Evolutionary conservation across 1,140 invertebrate species (phyloP), one percentile per base, ranked within the genome.

Genomic region (Cardiocondyla obscurior): DNA sequence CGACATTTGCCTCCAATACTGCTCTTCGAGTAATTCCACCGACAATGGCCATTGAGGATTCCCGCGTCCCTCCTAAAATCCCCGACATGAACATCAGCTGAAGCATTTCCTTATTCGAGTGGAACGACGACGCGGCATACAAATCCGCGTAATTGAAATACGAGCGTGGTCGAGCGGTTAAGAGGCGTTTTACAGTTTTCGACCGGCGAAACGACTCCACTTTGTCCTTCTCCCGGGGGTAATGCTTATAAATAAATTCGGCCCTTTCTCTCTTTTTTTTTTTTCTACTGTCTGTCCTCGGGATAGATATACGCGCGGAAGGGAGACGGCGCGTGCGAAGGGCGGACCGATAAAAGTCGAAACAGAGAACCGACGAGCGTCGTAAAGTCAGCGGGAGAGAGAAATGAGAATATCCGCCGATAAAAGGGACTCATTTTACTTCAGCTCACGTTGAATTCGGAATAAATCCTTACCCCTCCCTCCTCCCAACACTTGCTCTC

Each of bases 181-280:
- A 83, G 70, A 70, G 65, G 25, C 55, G 72, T 77, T 87, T 85
- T 72, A 82, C 49, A 77, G 64, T 86, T 83, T 69, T 70, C 25
- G 53, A 55, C 16, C 30, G 60, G 33, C 25, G n/a, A 46, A 74
- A 64, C 69, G 62, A 70, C 62, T 82, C 55, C 55, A 70, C 51
- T 79, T 79, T 79, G 84, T 86, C 72, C 44, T 67, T 30, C 60
- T 42, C 72, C 8, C n/a, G 69, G 36, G 69, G 19, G 39, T 67
- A 83, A 53, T 67, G 65, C 84, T 87, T 87, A 83, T 86, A 87
- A 87, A 87, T 87, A 87, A 87, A 86, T 86, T 85, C 79, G 57
- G 28, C 14, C 30, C 42, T 70, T 55, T 58, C 57, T 83, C 55
- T 64, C 51, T 79, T 65, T 25, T 36, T 70, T 55, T 58, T 51